These are phyloP conservation scores for Hippocampus zosterae DNA, from an alignment of 2,113 vertebrate genomes.

Conservation along the genomic window DNA sequence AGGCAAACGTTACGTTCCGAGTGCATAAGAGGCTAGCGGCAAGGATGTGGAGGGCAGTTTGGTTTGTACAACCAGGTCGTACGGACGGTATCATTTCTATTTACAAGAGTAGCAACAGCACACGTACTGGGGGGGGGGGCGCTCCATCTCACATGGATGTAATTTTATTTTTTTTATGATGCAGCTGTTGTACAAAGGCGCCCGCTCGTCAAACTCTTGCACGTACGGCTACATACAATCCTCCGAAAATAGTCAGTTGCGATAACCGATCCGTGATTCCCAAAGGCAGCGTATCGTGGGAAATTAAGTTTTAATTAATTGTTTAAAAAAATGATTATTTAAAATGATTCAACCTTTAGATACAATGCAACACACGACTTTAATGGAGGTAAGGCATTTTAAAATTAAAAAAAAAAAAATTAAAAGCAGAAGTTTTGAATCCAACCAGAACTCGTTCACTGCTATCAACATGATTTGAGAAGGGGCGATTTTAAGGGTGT, in stretches of 20 bases:
- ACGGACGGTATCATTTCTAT: constrained; percentile 32
- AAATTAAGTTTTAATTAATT: neutral
- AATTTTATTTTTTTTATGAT: neutral
- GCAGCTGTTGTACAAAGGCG: constrained; percentile 22
- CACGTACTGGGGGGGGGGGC: constrained; percentile 24
- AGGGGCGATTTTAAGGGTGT: too few species aligned
- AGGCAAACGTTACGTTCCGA: constrained; percentile 53
- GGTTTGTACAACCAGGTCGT: constrained; percentile 40
- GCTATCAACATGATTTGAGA: too few species aligned
- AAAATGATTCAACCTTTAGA: neutral
- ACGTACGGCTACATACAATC: constrained; percentile 56
- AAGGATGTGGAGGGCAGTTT: constrained; percentile 27
- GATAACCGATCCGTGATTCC: neutral
- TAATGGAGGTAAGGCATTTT: too few species aligned
- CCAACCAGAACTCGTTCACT: too few species aligned
- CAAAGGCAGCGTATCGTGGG: neutral
- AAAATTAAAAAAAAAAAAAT: too few species aligned
- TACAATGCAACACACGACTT: too few species aligned
- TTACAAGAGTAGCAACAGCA: constrained; percentile 64
- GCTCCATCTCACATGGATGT: constrained; percentile 19
- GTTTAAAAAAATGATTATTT: neutral
- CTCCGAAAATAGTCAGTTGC: constrained; percentile 18
- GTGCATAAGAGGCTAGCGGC: constrained; percentile 58
- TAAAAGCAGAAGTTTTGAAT: too few species aligned
- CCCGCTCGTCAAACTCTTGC: constrained; percentile 22